Base-by-base conservation (phyloP, 2,888 invertebrate genomes). In the Osmoderma eremita region DNA sequence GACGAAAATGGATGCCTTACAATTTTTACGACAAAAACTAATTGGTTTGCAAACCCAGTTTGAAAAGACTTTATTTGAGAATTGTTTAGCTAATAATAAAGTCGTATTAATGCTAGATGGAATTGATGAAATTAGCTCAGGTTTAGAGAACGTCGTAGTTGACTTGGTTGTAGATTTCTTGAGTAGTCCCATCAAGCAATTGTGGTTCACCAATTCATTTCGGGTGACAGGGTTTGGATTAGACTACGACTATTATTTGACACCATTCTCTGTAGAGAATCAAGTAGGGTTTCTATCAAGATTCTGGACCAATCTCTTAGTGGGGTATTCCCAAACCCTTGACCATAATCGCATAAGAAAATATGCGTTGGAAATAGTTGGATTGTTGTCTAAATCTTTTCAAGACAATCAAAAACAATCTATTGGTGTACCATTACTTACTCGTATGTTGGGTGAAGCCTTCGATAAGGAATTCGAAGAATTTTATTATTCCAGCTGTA, bases 141-240 rank as follows among this genome's bases (percentile, higher is more conserved):
- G 13, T 1, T 51, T 30, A 6, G 30, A 51, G 15, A 8, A 13
- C 5, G 15, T 51, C 8, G 15, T 51, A 15, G 8, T 15, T 1
- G 15, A 30, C n/a, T 15, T 51, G 2, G 1, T 51, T 30, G 1
- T 24, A 13, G 30, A 13, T 3, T 30, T 51, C 13, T 15, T 1
- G 6, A 6, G 6, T 13, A 51, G 15, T n/a, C 36, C n/a, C 3
- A 15, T 51, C n/a, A 30, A 51, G 10, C 50, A 51, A 5, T 13
- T 51, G 10, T 51, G 50, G 50, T 15, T 53, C 6, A 53, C 53
- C 22, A n/a, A n/a, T n/a, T n/a, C n/a, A n/a, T n/a, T n/a, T n/a
- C n/a, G n/a, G n/a, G n/a, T n/a, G 2, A 53, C 38, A 12, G 10
- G 53, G 38, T n/a, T n/a, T n/a, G n/a, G n/a, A n/a, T n/a, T n/a